Base-by-base conservation (phyloP, 1,140 invertebrate genomes). In the Lepidurus couesii region DNA sequence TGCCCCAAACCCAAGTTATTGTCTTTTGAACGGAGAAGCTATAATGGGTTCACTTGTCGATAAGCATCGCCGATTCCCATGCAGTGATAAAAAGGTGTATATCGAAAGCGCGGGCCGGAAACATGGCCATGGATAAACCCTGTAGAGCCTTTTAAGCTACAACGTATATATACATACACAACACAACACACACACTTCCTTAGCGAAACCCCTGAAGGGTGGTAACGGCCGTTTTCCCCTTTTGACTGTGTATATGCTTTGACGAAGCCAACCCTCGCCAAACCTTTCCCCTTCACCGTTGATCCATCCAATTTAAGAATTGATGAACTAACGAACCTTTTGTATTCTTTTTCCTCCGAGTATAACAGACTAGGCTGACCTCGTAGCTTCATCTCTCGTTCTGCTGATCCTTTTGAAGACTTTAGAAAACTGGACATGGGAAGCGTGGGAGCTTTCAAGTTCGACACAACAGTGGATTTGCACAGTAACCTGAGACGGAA, bases 301-400 rank as follows among this genome's bases (percentile, higher is more conserved):
- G 53, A 65, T 65, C 53, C 6, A 16, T 13, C 53, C 53, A 65
- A 65, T 65, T 65, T 65, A 13, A 16, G 21, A 65, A 65, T 65
- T 65, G 53, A 65, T 65, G 53, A 65, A 65, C 53, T 65, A 65
- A 65, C 53, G 53, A 65, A 65, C 53, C 53, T 65, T 65, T 65
- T 65, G 34, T 34, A 34, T 34, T 34, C 34, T 34, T 34, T 3
- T 34, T 34, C 34, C 34, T 34, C 34, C 3, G 2, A 34, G 34
- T 34, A 34, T 34, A 34, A 34, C 34, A 34, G 34, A 34, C 34
- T 4, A 4, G 34, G 3, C 34, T 34, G 34, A 34, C 34, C 34
- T 34, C 34, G 34, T 34, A 34, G 4, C 34, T 34, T 34, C 34
- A 34, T 34, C 34, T 34, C 34, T 34, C 34, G 3, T 34, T 34